Evolutionary conservation across 2,888 invertebrate species (phyloP).

Genomic region (Drosophila meridionalis): DNA sequence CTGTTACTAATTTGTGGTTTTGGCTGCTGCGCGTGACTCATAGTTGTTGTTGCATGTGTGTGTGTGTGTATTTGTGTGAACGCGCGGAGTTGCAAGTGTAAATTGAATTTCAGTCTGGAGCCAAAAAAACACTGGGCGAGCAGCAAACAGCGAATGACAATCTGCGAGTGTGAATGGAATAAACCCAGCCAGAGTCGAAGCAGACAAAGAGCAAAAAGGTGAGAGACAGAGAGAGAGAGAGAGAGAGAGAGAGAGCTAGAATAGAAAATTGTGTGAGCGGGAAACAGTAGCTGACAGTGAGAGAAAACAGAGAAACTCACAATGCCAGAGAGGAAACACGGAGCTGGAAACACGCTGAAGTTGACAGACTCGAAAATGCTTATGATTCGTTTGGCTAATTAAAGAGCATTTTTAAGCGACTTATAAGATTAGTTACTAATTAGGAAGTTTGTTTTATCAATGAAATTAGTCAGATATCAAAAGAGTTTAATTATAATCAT

Average conservation of each 20-base stretch:
- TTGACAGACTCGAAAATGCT: slow-evolving; percentile 20
- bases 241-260: neutral
- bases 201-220: neutral
- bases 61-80: slow-evolving; percentile 39
- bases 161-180: slow-evolving; percentile 29
- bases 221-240: neutral
- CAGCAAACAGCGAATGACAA: slow-evolving; percentile 51
- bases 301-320: neutral
- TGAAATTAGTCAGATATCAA: too few relatives aligned
- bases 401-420: neutral
- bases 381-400: slow-evolving; percentile 14
- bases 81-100: slow-evolving; percentile 54
- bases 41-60: slow-evolving; percentile 49
- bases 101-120: slow-evolving; percentile 59
- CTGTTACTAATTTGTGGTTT: slow-evolving; percentile 47
- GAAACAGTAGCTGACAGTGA: neutral
- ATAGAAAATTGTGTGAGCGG: neutral
- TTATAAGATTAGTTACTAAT: neutral
- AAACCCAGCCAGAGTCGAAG: neutral
- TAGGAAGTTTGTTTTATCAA: neutral
- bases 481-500: too few relatives aligned
- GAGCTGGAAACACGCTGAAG: slow-evolving; percentile 7
- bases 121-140: slow-evolving; percentile 63
- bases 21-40: slow-evolving; percentile 48
- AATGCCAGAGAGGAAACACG: neutral